Base-by-base conservation (phyloP, 1,140 invertebrate species). In the Ips typographus region DNA sequence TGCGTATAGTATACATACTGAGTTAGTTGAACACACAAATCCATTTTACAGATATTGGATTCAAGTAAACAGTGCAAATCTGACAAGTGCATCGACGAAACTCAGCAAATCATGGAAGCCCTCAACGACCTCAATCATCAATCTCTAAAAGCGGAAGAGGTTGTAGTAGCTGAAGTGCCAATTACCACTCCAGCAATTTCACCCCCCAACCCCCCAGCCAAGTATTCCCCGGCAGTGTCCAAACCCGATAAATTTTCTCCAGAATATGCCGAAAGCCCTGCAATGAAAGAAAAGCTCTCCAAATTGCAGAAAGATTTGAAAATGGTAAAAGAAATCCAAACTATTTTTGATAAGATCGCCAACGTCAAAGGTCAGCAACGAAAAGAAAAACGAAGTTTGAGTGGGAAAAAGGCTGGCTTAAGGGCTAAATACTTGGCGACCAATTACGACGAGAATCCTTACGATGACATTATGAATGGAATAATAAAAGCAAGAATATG, bases 311-410 rank as follows among this genome's bases (percentile, higher is more conserved):
- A 70, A 68, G 67, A 73, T 36, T 51, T 73, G 5, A 63, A 72
- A 65, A 47, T 73, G 61, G 70, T 73, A 5, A 51, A 68, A 53
- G 72, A 73, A 69, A 68, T 73, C 42, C 72, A 73, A 62, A 69
- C 57, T 39, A 73, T 71, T 8, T 61, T 73, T 39, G 56, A 64
- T 55, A 40, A 61, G 22, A 59, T 66, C 1, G 66, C 57, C 1
- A 58, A 38, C 7, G 2, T 5, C 2, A 58, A 44, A 47, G 67
- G 67, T 53, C 41, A 42, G 2, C 47, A 58, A n/a, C 39, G 5
- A 22, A 65, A 51, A 40, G 52, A 65, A 49, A 67, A 58, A 68
- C 63, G 58, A 60, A 58, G 39, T 53, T 40, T n/a, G 7, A 1
- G 4, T 2, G 4, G 8, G 49, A 64, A 52, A 42, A 59, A 42